Conservation (phyloP, 2,888 invertebrate genomes). For the Hipparchia semele region DNA sequence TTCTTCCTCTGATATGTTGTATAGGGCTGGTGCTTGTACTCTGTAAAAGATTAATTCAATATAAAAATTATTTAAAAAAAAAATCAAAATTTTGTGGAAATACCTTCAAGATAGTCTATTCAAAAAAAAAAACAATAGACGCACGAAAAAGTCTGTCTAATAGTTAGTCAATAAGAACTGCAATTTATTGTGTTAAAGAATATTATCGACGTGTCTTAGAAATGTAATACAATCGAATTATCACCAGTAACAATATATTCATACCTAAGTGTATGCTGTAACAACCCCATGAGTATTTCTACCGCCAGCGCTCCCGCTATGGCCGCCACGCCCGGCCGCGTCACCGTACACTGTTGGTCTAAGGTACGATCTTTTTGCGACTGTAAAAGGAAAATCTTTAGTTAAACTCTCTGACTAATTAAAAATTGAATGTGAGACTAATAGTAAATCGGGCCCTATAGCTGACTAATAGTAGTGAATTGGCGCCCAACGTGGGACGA, state of each 20-base stretch:
- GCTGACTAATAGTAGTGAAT: neutral
- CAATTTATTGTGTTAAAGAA: no score
- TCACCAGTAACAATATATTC: neutral
- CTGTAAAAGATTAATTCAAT: constrained; percentile 54
- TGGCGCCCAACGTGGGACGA: neutral
- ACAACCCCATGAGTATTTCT: constrained; percentile 92
- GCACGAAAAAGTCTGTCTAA: no score
- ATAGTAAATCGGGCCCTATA: neutral
- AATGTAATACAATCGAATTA: neutral
- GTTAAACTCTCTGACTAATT: neutral
- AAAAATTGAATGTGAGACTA: neutral
- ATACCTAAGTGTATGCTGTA: constrained; percentile 89
- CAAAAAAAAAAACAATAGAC: no score
- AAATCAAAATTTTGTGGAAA: no score
- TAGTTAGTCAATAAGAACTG: no score
- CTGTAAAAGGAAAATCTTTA: constrained; percentile 72
- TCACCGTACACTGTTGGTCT: constrained; percentile 99
- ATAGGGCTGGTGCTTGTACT: constrained; percentile 86
- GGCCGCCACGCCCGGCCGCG: constrained; percentile 95
- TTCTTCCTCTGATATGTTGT: constrained; percentile 67
- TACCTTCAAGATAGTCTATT: no score
- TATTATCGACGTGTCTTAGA: no score
- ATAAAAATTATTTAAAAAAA: no score
- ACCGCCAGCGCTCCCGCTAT: constrained; percentile 96
- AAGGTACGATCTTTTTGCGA: constrained; percentile 95